Base-by-base conservation (phyloP, 2,113 vertebrate genomes). In the Tetraodon nigroviridis region DNA sequence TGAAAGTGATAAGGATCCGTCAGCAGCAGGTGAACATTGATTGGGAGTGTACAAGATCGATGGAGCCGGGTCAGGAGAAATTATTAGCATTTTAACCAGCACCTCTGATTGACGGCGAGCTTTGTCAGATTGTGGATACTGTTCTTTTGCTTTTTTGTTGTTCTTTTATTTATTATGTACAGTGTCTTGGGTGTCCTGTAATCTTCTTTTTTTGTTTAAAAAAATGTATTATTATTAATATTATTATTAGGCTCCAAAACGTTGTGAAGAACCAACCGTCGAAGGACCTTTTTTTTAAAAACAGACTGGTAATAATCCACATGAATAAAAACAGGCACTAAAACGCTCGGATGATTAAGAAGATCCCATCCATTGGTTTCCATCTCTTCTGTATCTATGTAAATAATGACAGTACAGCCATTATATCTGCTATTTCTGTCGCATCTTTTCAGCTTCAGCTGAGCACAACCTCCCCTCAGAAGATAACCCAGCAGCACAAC, bases 1-100 rank as follows among this genome's bases (percentile, higher is more conserved):
- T 85, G 90, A 84, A 80, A 89, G 63, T 82, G 76, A 87, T 76
- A 75, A 82, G 78, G 84, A 86, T 84, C 70, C 61, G 80, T 79
- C 46, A 53, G 80, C 73, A 71, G 12, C 79, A 70, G 48, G 70
- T 86, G 75, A 58, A 58, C 54, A 21, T 59, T 77, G 90, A 87
- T 90, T 81, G 67, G 71, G 71, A 80, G 72, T 79, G 70, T 18
- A 61, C 62, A 58, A 53, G 61, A 66, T 88, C 77, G 69, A 81
- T 82, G 49, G 40, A n/a, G 49, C 55, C 24, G 3, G 59, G 62
- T 73, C 73, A 69, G 69, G 81, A 55, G 69, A 79, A 81, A 81
- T 73, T 66, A 79, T 72, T 65, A 67, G 41, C 15, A 47, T 73
- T 77, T 81, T 71, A 74, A 61, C 55, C 52, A 71, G 67, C 54